These are phyloP conservation scores for Grus americana DNA, from an alignment of 2,113 vertebrate species.

Conservation along the genomic window DNA sequence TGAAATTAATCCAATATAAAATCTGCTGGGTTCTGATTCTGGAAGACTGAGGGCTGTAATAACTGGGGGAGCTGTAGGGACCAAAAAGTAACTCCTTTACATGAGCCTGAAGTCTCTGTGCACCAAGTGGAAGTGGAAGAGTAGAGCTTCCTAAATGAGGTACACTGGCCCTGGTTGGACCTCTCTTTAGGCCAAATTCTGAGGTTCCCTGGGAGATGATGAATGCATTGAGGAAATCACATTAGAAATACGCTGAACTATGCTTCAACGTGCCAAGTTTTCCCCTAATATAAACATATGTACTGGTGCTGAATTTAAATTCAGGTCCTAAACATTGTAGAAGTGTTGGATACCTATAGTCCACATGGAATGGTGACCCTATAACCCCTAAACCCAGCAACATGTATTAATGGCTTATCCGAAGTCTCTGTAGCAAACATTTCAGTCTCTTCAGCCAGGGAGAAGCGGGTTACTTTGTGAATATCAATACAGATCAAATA, in stretches of 20 bases:
- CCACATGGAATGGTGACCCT: not conserved
- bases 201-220: not conserved
- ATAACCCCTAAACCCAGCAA: not conserved
- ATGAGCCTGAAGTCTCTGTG: not conserved
- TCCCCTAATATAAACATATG: not conserved
- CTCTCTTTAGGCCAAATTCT: not conserved
- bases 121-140: not conserved
- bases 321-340: not conserved
- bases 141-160: not conserved
- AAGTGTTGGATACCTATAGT: not conserved
- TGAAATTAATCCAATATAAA: not conserved
- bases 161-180: not conserved
- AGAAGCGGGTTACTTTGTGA: constrained; percentile 19
- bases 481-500: constrained; percentile 47
- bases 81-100: not conserved
- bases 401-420: constrained; percentile 21
- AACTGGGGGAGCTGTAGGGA: not conserved
- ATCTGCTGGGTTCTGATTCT: not conserved
- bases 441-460: not conserved
- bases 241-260: not conserved
- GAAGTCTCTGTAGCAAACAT: constrained; percentile 1
- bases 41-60: not conserved
- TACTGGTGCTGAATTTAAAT: not conserved
- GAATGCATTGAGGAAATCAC: not conserved
- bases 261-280: not conserved